phyloP scores from a whole-genome alignment of 2,113 vertebrate species.

The Ancistrus triradiatus region DNA sequence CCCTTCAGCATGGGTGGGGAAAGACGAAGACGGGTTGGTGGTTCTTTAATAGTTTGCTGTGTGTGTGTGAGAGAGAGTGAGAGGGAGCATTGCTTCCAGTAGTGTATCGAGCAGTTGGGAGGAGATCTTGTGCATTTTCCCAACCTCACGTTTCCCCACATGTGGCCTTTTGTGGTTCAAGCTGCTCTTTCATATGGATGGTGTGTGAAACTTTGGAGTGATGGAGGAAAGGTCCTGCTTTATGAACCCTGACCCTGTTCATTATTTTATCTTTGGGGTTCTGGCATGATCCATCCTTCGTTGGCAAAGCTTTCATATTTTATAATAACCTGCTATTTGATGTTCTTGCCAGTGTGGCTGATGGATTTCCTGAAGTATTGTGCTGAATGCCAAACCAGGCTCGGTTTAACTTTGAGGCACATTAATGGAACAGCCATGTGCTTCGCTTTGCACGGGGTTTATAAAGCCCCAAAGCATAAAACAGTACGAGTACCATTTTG shows the following conservation, averaged over 20 bases:
- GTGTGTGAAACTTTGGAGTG: background rate
- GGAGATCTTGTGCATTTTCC: conserved; percentile 14
- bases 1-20: background rate
- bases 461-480: background rate
- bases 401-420: background rate
- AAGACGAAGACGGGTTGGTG: background rate
- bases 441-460: conserved; percentile 12
- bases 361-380: background rate
- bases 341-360: conserved; percentile 30
- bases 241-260: conserved; percentile 12
- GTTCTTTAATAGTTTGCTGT: background rate
- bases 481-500: background rate
- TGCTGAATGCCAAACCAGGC: conserved; percentile 11
- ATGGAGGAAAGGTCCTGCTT: conserved; percentile 7
- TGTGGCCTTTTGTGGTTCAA: background rate
- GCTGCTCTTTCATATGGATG: background rate
- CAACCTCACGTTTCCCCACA: conserved; percentile 21
- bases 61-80: conserved; percentile 3
- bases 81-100: conserved; percentile 13
- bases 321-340: conserved; percentile 26
- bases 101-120: background rate
- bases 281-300: background rate
- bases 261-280: conserved; percentile 7
- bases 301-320: conserved; percentile 1
- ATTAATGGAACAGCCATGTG: conserved; percentile 20